Evolutionary conservation across 2,113 vertebrate genomes (phyloP), one percentile per base, ranked within the genome.

Genomic region (Apaloderma vittatum): DNA sequence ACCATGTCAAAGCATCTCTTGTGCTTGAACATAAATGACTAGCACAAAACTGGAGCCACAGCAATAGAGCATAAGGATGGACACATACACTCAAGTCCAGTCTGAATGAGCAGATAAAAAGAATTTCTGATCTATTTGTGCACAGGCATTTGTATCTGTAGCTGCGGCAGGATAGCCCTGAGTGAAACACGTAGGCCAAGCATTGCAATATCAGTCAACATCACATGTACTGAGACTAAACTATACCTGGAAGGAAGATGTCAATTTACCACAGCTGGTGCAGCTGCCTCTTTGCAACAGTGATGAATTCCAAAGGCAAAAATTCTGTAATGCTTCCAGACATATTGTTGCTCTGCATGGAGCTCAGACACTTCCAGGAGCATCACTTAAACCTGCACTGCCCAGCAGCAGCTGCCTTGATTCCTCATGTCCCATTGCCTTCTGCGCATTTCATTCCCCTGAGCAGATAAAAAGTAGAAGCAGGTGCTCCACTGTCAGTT

Each of bases 401-500:
- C 12, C 43, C 77, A 91, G 61, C 4, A 90, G 84, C 90, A 93
- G 62, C 48, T 94, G 66, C 66, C 71, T 84, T 62, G 9, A 16
- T 36, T 94, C 23, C 15, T 59, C 72, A 45, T 14, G 70, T 46
- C 27, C 40, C 83, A 67, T 71, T 93, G 65, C 32, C 37, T 80
- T 32, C 81, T 70, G 34, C 34, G 19, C 13, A 32, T 93, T 86
- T 87, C 73, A 76, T 90, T 62, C 67, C 40, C 72, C 29, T 6
- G 9, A 84, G 78, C 65, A 73, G 61, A 87, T 55, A 72, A 84
- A 71, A 86, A 94, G 52, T 76, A 92, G 67, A 83, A 94, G 93
- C 93, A 97, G 94, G 88, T 96, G 83, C 71, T 32, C 46, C 61
- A 46, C 63, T 84, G 70, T n/a, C 88, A 83, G 67, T 75, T 94